phyloP scores from a whole-genome alignment of 2,113 vertebrate species.

The Python bivittatus region DNA sequence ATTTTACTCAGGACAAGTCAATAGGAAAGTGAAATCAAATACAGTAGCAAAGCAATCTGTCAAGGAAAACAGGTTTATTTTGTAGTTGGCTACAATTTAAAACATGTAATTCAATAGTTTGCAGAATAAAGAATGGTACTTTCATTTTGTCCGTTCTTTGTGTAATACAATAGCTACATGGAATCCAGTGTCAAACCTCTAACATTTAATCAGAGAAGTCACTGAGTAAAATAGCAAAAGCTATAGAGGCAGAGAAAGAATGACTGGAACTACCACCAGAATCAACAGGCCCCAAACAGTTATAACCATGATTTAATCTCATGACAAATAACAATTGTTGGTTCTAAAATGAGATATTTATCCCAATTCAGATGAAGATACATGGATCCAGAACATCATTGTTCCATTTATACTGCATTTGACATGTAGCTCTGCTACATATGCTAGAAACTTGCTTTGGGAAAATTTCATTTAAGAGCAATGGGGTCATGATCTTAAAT shows the following conservation, averaged over 20 bases:
- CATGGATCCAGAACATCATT: not conserved
- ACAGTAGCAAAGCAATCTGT: slow-evolving; percentile 69
- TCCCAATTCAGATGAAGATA: not conserved
- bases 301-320: not conserved
- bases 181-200: slow-evolving; percentile 35
- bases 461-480: no score
- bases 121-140: slow-evolving; percentile 58
- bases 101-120: slow-evolving; percentile 49
- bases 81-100: slow-evolving; percentile 58
- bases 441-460: not conserved
- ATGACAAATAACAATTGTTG: not conserved
- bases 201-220: slow-evolving; percentile 59
- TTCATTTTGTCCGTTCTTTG: slow-evolving; percentile 59
- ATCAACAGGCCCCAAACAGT: not conserved
- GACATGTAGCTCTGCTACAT: not conserved
- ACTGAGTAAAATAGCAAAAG: slow-evolving; percentile 6
- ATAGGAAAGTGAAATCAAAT: slow-evolving; percentile 67
- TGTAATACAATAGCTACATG: slow-evolving; percentile 51
- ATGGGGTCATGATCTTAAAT: no score
- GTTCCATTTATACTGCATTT: not conserved
- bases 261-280: not conserved
- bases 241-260: slow-evolving; percentile 3
- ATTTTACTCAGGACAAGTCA: slow-evolving; percentile 52
- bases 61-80: slow-evolving; percentile 56
- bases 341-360: not conserved